These are phyloP conservation scores for Acanthacorydalis orientalis DNA, from an alignment of 2,888 invertebrate genomes.

Conservation along the genomic window DNA sequence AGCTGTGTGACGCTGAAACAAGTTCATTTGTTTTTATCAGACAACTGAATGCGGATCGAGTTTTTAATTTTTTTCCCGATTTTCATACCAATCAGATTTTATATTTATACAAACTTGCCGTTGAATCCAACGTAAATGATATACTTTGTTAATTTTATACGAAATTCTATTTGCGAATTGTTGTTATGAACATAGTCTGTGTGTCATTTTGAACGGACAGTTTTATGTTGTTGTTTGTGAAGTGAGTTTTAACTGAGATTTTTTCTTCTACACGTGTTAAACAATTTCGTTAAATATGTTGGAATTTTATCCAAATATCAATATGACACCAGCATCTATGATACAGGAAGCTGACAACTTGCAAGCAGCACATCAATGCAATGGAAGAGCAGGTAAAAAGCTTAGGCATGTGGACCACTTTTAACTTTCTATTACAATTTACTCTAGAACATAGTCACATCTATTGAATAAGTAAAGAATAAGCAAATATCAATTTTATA, in stretches of 20 bases:
- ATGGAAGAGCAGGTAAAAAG: constrained; percentile 5
- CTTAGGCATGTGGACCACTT: too few relatives aligned
- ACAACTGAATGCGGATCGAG: too few relatives aligned
- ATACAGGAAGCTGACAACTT: constrained; percentile 27
- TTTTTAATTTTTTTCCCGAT: too few relatives aligned
- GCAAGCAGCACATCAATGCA: constrained; percentile 5
- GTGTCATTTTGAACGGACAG: background rate
- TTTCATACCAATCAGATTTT: too few relatives aligned
- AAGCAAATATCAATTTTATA: too few relatives aligned
- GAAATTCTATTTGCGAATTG: background rate
- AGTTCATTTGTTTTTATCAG: too few relatives aligned
- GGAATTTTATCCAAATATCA: constrained; percentile 51
- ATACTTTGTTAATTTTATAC: too few relatives aligned
- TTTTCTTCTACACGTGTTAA: background rate
- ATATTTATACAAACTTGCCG: too few relatives aligned
- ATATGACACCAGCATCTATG: constrained; percentile 33
- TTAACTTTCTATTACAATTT: too few relatives aligned
- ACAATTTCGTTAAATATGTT: constrained; percentile 33
- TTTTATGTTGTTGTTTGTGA: constrained; percentile 1
- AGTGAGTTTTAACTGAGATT: background rate
- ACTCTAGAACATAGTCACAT: too few relatives aligned
- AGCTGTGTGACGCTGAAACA: too few relatives aligned
- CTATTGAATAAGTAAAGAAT: too few relatives aligned
- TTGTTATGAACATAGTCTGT: background rate
- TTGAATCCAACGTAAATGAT: background rate